Percentiles rank a stretch among this genome's conserved stretches.
Conservation (phyloP, 2,797 vertebrate genomes). For the Crenichthys baileyi region DNA sequence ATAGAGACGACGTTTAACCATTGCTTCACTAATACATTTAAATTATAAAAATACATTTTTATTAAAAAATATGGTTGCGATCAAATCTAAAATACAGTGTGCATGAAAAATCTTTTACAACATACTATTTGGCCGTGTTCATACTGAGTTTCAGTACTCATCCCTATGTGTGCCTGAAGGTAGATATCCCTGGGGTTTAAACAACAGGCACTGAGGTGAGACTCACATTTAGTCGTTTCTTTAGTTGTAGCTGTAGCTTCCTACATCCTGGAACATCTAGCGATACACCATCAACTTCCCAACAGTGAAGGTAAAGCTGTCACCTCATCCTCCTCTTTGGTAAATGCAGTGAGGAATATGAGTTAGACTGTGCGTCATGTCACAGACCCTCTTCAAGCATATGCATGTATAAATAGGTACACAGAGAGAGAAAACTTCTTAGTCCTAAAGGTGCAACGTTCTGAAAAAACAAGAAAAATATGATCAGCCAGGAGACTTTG, state of each 20-base stretch:
- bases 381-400: not conserved
- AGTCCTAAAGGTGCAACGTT: slow-evolving; percentile 13
- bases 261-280: not conserved
- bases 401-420: not conserved
- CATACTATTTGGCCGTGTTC: not conserved
- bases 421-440: slow-evolving; percentile 18
- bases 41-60: not conserved
- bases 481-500: slow-evolving; percentile 28
- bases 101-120: not conserved
- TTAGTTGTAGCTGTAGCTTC: not conserved
- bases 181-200: too few relatives aligned
- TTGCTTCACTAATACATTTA: not conserved
- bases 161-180: not conserved
- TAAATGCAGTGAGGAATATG: not conserved
- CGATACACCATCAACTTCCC: not conserved
- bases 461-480: not conserved
- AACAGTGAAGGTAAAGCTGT: not conserved
- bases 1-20: not conserved
- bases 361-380: not conserved
- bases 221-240: not conserved
- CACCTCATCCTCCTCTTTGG: not conserved
- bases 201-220: not conserved
- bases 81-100: not conserved
- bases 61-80: not conserved
- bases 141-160: not conserved